These are phyloP conservation scores for Caiman crocodilus DNA, from an alignment of 2,797 vertebrate species.

Conservation along the genomic window DNA sequence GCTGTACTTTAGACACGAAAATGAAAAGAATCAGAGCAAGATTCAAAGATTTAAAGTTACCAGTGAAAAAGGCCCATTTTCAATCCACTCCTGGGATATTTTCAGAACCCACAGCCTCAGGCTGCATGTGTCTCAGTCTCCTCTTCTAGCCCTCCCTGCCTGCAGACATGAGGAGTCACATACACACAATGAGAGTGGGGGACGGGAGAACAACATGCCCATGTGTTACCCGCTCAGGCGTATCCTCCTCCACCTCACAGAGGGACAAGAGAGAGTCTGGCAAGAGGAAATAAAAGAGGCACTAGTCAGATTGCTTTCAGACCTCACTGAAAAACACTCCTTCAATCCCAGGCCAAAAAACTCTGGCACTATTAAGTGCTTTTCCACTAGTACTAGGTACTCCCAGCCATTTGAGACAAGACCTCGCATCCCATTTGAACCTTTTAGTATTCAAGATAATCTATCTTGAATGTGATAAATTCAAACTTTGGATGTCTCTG, in stretches of 20 bases:
- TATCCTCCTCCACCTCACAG: conserved; percentile 57
- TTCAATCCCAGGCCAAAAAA: background rate
- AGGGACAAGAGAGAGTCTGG: conserved; percentile 61
- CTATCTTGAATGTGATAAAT: background rate
- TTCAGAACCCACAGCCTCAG: background rate
- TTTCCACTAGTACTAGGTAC: background rate
- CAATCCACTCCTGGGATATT: background rate
- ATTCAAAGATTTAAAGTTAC: background rate
- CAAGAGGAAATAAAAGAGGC: conserved; percentile 47
- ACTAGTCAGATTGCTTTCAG: background rate
- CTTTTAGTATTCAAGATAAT: background rate
- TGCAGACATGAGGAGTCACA: background rate
- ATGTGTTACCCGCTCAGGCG: conserved; percentile 63
- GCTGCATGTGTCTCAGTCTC: background rate
- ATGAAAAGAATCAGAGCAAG: background rate
- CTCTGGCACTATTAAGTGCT: too few species aligned
- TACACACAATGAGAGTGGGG: background rate
- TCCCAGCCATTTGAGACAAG: background rate
- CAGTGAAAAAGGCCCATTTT: background rate
- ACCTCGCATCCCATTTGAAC: background rate
- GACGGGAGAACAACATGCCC: conserved; percentile 36
- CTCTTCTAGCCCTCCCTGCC: background rate
- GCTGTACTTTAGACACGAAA: background rate
- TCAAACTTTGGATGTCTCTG: background rate
- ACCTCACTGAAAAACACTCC: background rate